These are phyloP conservation scores for Rallus crepitans DNA, from an alignment of 2,797 vertebrate species.

Conservation along the genomic window DNA sequence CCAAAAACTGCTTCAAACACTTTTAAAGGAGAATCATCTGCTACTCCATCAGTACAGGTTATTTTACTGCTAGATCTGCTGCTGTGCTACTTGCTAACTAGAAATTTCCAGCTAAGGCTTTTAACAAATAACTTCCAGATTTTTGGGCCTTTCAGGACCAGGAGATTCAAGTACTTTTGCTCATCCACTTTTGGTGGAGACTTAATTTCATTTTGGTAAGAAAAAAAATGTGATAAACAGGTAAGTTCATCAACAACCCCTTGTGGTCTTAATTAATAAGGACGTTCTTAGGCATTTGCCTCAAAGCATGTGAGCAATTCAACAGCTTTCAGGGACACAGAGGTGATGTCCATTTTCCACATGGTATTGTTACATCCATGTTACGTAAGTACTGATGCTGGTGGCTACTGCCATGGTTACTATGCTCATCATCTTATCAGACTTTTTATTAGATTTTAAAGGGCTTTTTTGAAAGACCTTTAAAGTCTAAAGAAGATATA, in stretches of 20 bases:
- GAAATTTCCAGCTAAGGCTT: neutral
- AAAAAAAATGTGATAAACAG: neutral
- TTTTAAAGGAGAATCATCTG: neutral
- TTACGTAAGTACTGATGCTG: neutral
- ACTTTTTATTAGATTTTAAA: neutral
- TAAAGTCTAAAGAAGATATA: neutral
- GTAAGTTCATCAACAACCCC: neutral
- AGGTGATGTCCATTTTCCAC: neutral
- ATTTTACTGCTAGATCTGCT: neutral
- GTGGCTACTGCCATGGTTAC: neutral
- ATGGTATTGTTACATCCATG: neutral
- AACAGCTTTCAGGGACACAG: neutral
- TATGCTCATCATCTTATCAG: neutral
- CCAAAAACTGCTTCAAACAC: neutral
- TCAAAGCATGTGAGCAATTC: neutral
- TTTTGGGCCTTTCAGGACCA: neutral
- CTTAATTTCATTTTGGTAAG: neutral
- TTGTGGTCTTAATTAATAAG: neutral
- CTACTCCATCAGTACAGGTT: neutral
- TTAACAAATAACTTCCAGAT: neutral
- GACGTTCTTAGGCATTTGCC: neutral
- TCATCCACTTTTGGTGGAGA: neutral
- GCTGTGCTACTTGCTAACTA: neutral
- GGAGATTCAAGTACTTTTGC: neutral
- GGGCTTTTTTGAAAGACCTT: neutral